These are phyloP conservation scores for Branchinecta sandiegonensis DNA, from an alignment of 2,888 invertebrate genomes.

Conservation along the genomic window DNA sequence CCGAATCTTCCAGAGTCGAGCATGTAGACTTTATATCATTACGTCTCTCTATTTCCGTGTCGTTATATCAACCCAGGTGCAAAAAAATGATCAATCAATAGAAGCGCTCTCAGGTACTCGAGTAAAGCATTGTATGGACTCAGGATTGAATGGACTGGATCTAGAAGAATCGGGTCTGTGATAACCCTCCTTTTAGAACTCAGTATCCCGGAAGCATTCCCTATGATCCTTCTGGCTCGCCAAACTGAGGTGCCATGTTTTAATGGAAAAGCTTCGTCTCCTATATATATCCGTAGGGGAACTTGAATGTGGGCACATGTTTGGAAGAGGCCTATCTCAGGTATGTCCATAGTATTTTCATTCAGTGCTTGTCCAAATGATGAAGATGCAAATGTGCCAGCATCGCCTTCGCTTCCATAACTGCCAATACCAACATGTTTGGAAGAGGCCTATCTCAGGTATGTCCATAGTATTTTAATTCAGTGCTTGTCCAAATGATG, in stretches of 20 bases:
- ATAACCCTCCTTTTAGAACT: constrained; percentile 2
- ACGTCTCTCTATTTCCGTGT: too few relatives aligned
- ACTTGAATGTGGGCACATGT: background rate
- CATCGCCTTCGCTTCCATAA: background rate
- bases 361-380: background rate
- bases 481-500: too few relatives aligned
- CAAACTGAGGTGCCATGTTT: background rate
- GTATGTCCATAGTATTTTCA: constrained; percentile 16
- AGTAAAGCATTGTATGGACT: too few relatives aligned
- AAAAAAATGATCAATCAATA: too few relatives aligned
- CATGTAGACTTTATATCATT: too few relatives aligned
- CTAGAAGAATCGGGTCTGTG: background rate
- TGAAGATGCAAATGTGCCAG: background rate
- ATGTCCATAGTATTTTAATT: too few relatives aligned
- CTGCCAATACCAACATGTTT: background rate
- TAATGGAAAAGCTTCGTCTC: background rate
- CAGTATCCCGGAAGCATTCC: background rate
- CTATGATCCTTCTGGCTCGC: background rate
- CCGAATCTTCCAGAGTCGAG: too few relatives aligned
- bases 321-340: background rate
- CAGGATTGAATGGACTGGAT: too few relatives aligned
- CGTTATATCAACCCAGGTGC: too few relatives aligned
- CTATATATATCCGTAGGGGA: background rate
- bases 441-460: too few relatives aligned
- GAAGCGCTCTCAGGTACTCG: too few relatives aligned